A percentile compares a stretch with the other conserved stretches of the same genome.
These are phyloP conservation scores for Vulpes lagopus DNA, from an alignment of 2,113 vertebrate genomes.

Conservation along the genomic window DNA sequence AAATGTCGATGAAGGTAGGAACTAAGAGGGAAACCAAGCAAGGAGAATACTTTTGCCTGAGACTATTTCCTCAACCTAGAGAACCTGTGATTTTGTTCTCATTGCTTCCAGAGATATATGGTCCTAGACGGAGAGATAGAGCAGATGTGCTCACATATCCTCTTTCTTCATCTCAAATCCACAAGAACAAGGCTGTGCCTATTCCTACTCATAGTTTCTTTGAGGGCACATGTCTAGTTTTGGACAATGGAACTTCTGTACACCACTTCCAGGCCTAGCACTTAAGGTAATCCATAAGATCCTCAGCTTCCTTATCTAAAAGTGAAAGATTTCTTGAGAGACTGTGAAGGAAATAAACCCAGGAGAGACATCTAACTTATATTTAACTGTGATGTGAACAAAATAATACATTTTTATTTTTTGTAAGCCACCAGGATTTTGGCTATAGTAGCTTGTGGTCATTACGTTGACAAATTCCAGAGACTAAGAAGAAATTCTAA, in stretches of 20 bases:
- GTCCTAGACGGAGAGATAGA: not conserved
- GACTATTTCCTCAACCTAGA: not conserved
- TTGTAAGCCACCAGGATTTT: not conserved
- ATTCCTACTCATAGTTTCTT: not conserved
- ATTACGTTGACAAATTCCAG: not conserved
- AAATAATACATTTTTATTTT: not conserved
- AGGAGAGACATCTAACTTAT: not conserved
- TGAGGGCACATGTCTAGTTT: not conserved
- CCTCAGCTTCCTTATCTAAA: not conserved
- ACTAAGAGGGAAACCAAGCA: not conserved
- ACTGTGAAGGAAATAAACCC: not conserved
- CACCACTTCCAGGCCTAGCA: not conserved
- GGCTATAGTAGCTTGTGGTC: not conserved
- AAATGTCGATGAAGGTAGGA: not conserved
- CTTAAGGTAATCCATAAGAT: not conserved
- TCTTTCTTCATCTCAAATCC: not conserved
- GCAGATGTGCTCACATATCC: not conserved
- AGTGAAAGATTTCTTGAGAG: not conserved
- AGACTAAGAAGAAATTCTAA: not conserved
- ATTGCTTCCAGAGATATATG: not conserved
- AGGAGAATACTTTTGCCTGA: not conserved
- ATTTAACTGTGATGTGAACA: not conserved
- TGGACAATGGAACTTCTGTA: not conserved
- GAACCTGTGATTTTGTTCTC: not conserved
- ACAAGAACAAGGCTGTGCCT: not conserved